Evolutionary conservation across 2,797 vertebrate genomes (phyloP).

Genomic region (Halcyon leucocephala): DNA sequence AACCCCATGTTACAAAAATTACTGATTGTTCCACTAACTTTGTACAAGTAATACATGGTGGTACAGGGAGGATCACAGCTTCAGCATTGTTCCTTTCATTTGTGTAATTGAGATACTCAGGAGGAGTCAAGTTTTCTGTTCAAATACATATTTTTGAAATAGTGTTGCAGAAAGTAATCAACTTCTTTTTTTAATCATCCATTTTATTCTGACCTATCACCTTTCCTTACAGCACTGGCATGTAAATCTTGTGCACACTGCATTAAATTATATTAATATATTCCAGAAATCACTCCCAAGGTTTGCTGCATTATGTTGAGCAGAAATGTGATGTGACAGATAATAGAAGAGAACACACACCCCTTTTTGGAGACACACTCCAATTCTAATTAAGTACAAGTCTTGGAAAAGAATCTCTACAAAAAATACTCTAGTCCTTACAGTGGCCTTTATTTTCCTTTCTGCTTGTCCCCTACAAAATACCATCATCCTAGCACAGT

Average conservation of each 20-base stretch:
- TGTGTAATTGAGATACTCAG: neutral
- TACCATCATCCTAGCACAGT: neutral
- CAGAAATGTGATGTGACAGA: slow-evolving; percentile 47
- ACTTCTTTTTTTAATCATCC: neutral
- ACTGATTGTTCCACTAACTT: neutral
- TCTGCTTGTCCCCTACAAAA: neutral
- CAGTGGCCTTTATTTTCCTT: neutral
- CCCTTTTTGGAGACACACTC: neutral
- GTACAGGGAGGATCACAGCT: neutral
- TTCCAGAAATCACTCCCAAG: slow-evolving; percentile 39
- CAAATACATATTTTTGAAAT: neutral
- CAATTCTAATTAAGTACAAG: neutral
- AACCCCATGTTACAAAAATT: neutral
- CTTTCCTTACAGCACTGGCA: slow-evolving; percentile 7
- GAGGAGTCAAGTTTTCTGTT: neutral
- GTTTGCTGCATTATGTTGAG: slow-evolving; percentile 24
- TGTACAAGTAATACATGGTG: rapidly evolving
- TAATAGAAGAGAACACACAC: neutral
- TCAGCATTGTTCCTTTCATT: neutral
- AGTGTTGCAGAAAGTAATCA: slow-evolving; percentile 34
- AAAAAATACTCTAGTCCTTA: neutral
- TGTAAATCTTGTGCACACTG: slow-evolving; percentile 3
- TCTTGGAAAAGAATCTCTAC: neutral
- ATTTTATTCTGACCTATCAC: slow-evolving; percentile 47
- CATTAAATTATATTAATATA: slow-evolving; percentile 51